A percentile compares a stretch with the other conserved stretches of the same genome.
phyloP scores from a whole-genome alignment of 92 coral and sea anemone species.

The Heteractis magnifica region DNA sequence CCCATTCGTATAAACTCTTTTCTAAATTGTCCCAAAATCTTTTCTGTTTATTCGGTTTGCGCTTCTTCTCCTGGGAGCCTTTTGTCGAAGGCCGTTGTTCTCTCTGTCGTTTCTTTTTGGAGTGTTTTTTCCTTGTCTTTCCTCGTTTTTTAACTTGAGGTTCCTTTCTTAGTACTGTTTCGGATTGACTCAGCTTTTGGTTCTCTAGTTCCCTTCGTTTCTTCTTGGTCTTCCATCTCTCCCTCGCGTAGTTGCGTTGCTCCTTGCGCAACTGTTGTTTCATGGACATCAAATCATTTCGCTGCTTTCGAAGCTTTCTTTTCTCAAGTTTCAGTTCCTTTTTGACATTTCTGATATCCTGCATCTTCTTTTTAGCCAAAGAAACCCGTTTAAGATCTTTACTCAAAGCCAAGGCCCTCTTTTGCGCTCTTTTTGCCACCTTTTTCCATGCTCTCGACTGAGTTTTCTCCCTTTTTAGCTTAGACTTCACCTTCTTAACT shows the following conservation, averaged over 20 bases:
- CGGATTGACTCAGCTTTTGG: background rate
- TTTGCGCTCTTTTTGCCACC: conserved; percentile 48
- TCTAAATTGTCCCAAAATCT: conserved; percentile 34
- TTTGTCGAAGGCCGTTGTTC: background rate
- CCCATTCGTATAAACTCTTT: conserved; percentile 26
- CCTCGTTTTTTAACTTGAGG: background rate
- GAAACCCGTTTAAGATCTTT: conserved; percentile 47
- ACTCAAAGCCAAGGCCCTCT: conserved; percentile 50
- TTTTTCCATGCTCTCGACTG: conserved; percentile 62
- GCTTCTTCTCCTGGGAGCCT: background rate
- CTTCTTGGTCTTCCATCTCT: conserved; percentile 46
- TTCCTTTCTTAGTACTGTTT: background rate
- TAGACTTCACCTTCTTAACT: conserved; percentile 30
- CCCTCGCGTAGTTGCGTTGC: conserved; percentile 59
- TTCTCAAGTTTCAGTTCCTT: conserved; percentile 54
- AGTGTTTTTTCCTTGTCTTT: conserved; percentile 2
- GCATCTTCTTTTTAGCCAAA: conserved; percentile 36
- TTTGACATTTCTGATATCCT: conserved; percentile 56
- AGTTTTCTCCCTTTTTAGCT: conserved; percentile 54
- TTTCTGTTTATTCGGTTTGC: conserved; percentile 1
- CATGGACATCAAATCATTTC: conserved; percentile 45
- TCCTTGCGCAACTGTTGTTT: conserved; percentile 48
- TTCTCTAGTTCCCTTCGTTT: conserved; percentile 16
- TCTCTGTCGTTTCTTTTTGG: background rate
- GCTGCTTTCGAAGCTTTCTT: conserved; percentile 52